phyloP scores from a whole-genome alignment of 1,140 invertebrate genomes.

The Periplaneta americana region DNA sequence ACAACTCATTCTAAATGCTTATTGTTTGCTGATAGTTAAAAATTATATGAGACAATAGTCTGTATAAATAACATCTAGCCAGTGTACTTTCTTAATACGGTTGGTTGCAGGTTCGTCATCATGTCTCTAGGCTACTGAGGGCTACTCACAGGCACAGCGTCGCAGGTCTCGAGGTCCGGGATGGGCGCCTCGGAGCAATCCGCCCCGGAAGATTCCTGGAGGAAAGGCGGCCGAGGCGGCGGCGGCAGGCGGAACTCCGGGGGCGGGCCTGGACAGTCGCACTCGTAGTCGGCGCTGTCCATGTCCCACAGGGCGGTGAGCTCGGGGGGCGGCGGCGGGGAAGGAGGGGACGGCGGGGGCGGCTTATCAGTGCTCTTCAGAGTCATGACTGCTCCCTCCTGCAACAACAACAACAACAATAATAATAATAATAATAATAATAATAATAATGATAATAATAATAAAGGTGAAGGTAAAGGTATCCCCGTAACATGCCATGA shows the following conservation, averaged over 20 bases:
- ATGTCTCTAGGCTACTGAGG: neutral
- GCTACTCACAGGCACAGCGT: conserved; percentile 27
- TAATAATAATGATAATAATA: no score
- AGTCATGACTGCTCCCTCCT: neutral
- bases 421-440: no score
- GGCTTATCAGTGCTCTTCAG: conserved; percentile 8
- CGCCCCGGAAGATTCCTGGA: conserved; percentile 22
- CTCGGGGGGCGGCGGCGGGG: conserved; percentile 1
- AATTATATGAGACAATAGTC: no score
- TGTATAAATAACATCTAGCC: no score
- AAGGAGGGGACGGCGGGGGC: neutral
- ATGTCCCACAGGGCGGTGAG: conserved; percentile 24
- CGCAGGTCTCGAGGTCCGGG: conserved; percentile 26
- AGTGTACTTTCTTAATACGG: no score
- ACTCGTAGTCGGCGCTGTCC: conserved; percentile 29
- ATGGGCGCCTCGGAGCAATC: conserved; percentile 25
- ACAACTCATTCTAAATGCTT: no score
- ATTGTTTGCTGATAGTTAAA: no score
- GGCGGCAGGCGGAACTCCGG: conserved; percentile 42
- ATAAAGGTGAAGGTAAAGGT: no score
- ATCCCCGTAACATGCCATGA: no score
- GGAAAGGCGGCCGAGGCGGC: conserved; percentile 36
- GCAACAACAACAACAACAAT: neutral
- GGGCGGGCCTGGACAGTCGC: conserved; percentile 27
- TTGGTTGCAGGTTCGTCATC: no score